Conservation (phyloP, 2,888 invertebrate species). For the Pseudoips prasinana region DNA sequence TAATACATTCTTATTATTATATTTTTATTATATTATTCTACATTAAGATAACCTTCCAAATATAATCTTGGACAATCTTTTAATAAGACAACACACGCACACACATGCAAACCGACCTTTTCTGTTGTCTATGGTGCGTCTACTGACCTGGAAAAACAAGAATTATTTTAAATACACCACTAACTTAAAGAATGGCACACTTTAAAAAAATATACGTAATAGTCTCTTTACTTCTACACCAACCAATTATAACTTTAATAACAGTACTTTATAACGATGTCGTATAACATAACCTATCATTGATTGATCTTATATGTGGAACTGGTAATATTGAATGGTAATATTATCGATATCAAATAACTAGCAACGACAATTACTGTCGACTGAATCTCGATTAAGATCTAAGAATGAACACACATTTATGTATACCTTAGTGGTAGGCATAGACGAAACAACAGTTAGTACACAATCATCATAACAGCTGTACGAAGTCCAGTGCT, state of each 20-base stretch:
- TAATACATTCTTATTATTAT: too few species aligned
- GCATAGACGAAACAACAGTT: too few species aligned
- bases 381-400: conserved; percentile 10
- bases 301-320: conserved; percentile 17
- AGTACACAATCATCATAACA: too few species aligned
- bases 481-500: too few species aligned
- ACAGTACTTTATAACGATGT: conserved; percentile 9
- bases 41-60: too few species aligned
- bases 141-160: conserved; percentile 54
- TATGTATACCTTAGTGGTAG: too few species aligned
- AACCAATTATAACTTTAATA: too few species aligned
- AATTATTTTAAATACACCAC: conserved; percentile 16
- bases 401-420: conserved; percentile 4
- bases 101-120: conserved; percentile 50
- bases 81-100: too few species aligned
- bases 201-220: too few species aligned
- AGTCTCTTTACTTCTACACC: too few species aligned
- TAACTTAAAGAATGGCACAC: background rate
- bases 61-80: too few species aligned
- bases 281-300: conserved; percentile 9
- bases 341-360: conserved; percentile 14
- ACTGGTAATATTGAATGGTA: conserved; percentile 13
- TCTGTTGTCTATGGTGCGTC: conserved; percentile 8
- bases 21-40: too few species aligned
- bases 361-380: conserved; percentile 14